These are phyloP conservation scores for Cisticola juncidis DNA, from an alignment of 2,113 vertebrate species.

Conservation along the genomic window DNA sequence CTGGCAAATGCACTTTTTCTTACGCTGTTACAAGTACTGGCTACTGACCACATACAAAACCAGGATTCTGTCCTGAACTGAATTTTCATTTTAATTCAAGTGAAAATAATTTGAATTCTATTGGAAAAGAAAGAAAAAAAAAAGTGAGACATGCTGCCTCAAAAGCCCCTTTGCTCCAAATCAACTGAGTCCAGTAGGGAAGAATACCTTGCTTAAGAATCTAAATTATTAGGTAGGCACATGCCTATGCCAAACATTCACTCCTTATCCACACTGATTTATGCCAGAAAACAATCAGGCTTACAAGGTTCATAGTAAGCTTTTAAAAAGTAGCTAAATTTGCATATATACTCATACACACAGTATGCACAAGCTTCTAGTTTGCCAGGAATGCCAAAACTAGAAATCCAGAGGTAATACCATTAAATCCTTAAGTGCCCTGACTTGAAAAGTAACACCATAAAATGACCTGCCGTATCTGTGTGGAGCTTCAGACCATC, in stretches of 20 bases:
- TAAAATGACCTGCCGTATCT: neutral
- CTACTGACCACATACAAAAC: neutral
- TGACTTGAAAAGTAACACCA: neutral
- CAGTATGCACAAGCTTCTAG: neutral
- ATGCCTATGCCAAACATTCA: neutral
- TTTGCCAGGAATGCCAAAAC: neutral
- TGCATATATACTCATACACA: neutral
- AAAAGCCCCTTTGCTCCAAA: neutral
- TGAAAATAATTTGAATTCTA: neutral
- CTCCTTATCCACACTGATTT: neutral
- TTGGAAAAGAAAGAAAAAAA: neutral
- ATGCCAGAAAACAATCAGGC: neutral
- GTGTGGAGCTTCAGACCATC: neutral
- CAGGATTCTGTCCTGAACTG: neutral
- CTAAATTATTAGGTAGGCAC: neutral
- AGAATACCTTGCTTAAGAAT: neutral
- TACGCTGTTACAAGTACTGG: neutral
- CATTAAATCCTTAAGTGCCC: neutral
- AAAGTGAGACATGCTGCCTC: neutral
- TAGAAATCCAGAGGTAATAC: neutral
- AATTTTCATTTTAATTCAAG: neutral
- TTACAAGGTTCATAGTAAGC: neutral
- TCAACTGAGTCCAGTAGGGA: neutral
- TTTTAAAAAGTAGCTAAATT: neutral
- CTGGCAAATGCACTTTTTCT: neutral